These are phyloP conservation scores for Pterocles gutturalis DNA, from an alignment of 2,113 vertebrate species.

Conservation along the genomic window DNA sequence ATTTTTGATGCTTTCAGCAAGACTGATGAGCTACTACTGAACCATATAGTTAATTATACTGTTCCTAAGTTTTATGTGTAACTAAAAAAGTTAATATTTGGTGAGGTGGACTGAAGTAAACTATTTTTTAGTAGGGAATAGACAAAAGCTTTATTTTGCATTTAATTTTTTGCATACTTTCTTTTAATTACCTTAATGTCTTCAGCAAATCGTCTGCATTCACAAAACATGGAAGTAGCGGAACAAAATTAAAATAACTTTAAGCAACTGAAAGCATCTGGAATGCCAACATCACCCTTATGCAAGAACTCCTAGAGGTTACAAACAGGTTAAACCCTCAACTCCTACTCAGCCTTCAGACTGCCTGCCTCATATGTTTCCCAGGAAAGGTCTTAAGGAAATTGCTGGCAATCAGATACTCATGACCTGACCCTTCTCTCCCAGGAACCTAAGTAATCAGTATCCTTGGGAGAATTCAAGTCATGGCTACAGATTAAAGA, in stretches of 20 bases:
- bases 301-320: not conserved
- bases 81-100: slow-evolving; percentile 46
- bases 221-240: fast-evolving
- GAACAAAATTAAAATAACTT: not conserved
- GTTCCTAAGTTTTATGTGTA: not conserved
- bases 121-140: not conserved
- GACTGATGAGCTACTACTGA: not conserved
- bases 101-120: not conserved
- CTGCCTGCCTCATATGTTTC: not conserved
- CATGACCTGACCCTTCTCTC: slow-evolving; percentile 45
- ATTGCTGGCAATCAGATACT: slow-evolving; percentile 58
- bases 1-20: not conserved
- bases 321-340: not conserved
- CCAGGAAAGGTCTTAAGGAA: slow-evolving; percentile 24
- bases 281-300: not conserved
- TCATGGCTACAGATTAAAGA: slow-evolving; percentile 43
- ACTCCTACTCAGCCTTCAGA: not conserved
- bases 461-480: slow-evolving; percentile 49
- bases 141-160: not conserved
- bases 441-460: slow-evolving; percentile 35
- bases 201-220: not conserved
- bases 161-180: not conserved
- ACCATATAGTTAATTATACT: slow-evolving; percentile 4
- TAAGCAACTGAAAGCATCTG: not conserved
- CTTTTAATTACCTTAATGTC: not conserved